Evolutionary conservation across 2,797 vertebrate genomes (phyloP).

Genomic region (Fundulus diaphanus): DNA sequence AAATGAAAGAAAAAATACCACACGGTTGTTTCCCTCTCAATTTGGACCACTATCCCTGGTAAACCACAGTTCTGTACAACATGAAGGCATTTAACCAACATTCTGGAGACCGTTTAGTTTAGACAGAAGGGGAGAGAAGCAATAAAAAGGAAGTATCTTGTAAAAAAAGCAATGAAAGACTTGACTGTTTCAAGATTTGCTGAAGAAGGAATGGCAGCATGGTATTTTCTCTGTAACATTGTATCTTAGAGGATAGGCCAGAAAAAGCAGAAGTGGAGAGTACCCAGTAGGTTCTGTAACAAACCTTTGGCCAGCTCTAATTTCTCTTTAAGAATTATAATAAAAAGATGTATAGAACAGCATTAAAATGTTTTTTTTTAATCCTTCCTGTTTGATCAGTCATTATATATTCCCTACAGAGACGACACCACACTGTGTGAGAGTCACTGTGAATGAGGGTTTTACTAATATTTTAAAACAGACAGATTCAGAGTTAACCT

Average conservation of each 20-base stretch:
- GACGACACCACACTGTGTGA: neutral
- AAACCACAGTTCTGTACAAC: slow-evolving; percentile 61
- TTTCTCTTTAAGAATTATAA: neutral
- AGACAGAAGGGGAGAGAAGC: slow-evolving; percentile 14
- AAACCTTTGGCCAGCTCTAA: neutral
- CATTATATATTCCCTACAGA: neutral
- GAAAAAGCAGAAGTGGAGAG: neutral
- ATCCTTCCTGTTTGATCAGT: neutral
- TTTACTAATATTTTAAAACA: neutral
- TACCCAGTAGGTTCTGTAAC: neutral
- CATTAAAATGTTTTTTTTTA: neutral
- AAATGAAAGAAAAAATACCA: slow-evolving; percentile 53
- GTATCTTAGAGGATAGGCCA: neutral
- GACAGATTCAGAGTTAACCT: neutral
- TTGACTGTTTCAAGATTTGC: slow-evolving; percentile 22
- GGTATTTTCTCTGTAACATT: neutral
- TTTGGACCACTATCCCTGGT: slow-evolving; percentile 60
- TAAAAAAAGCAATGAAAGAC: slow-evolving; percentile 14
- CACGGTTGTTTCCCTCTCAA: slow-evolving; percentile 50
- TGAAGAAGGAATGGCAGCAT: slow-evolving; percentile 1
- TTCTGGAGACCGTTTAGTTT: slow-evolving; percentile 39
- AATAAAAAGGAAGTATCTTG: slow-evolving; percentile 1
- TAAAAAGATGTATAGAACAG: neutral
- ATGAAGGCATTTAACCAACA: slow-evolving; percentile 68
- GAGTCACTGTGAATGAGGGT: neutral